Percentiles rank a stretch among this genome's conserved stretches.
Conservation (phyloP, 2,888 invertebrate species). For the Graphium colonna region DNA sequence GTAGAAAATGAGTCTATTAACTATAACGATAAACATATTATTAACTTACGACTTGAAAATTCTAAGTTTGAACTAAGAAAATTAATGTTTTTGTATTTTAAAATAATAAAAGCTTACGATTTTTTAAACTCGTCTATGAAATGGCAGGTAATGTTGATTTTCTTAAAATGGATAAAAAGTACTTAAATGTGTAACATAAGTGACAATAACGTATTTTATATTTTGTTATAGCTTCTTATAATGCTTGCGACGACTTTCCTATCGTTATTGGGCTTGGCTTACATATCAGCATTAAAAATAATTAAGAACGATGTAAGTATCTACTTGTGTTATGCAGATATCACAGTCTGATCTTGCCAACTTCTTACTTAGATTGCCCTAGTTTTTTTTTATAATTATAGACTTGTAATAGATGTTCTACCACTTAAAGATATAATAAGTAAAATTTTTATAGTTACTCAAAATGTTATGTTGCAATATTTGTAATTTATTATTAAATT, state of each 20-base stretch:
- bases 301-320: conserved; percentile 45
- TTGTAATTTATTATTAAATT: no score
- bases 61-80: conserved; percentile 19
- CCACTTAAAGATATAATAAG: no score
- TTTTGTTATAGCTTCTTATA: conserved; percentile 47
- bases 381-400: no score
- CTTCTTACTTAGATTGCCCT: no score
- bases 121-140: conserved; percentile 28
- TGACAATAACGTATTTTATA: not conserved
- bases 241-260: conserved; percentile 46
- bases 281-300: conserved; percentile 37
- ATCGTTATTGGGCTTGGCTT: conserved; percentile 40
- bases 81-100: conserved; percentile 28
- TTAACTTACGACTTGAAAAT: conserved; percentile 1
- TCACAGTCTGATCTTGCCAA: no score
- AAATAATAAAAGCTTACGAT: conserved; percentile 28
- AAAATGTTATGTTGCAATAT: no score
- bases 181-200: not conserved
- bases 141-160: conserved; percentile 29
- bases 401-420: no score
- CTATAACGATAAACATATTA: not conserved
- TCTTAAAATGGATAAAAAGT: not conserved
- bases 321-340: no score
- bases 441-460: no score
- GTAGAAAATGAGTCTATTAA: conserved; percentile 7